Percentiles rank a stretch among this genome's conserved stretches.
Evolutionary conservation across 2,113 vertebrate genomes (phyloP).

Genomic region (Tinamus guttatus): DNA sequence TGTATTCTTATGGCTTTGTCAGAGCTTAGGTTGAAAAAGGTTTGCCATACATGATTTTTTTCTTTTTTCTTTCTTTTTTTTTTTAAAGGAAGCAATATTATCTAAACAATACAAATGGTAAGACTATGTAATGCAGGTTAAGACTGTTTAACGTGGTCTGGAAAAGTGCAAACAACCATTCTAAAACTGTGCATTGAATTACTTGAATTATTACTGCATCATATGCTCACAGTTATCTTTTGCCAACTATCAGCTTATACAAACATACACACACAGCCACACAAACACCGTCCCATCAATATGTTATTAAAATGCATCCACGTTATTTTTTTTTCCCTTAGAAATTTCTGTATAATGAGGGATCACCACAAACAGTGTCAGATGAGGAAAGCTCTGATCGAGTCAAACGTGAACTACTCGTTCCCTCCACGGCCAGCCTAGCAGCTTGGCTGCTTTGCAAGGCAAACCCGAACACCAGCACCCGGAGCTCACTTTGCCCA

Average conservation of each 20-base stretch:
- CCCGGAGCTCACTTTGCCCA: background rate
- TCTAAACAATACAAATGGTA: no score
- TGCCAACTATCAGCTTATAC: conserved; percentile 8
- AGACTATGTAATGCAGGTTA: conserved; percentile 3
- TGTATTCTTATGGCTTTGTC: background rate
- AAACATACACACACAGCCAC: background rate
- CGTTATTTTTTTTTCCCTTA: background rate
- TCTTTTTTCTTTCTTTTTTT: background rate
- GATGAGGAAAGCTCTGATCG: background rate
- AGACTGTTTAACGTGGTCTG: background rate
- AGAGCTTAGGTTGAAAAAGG: background rate
- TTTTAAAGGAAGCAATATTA: background rate
- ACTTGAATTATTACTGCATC: conserved; percentile 54
- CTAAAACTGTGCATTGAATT: conserved; percentile 18
- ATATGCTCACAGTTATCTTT: background rate
- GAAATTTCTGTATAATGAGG: background rate
- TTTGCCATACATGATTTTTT: background rate
- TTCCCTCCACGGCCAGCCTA: background rate
- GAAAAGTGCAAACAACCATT: background rate
- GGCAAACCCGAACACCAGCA: background rate
- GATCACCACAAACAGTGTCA: background rate
- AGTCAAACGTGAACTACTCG: background rate
- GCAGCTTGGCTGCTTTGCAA: background rate
- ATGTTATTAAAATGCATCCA: background rate
- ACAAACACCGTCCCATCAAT: background rate